Evolutionary conservation across 2,113 vertebrate species (phyloP).

Genomic region (Rhabdomys dilectus): DNA sequence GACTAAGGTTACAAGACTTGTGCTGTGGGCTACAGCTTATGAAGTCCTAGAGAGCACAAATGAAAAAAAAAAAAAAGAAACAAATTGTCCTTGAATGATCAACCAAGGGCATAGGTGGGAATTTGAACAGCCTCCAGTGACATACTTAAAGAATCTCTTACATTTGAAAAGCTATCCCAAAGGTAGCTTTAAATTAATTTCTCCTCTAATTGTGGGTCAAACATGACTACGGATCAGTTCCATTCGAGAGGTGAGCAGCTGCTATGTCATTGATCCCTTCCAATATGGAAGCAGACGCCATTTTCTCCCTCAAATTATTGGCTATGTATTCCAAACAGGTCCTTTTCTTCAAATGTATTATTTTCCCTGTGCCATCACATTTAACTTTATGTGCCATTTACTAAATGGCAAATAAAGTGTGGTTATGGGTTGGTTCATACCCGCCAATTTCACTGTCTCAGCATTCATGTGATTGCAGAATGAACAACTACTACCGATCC

Average conservation of each 20-base stretch:
- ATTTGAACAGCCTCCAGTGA: neutral
- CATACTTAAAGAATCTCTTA: slow-evolving; percentile 18
- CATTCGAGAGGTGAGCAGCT: neutral
- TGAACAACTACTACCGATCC: neutral
- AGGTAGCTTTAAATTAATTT: neutral
- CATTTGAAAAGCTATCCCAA: neutral
- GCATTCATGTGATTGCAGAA: neutral
- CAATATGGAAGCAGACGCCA: neutral
- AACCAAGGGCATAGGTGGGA: neutral
- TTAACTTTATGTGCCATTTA: too few species aligned
- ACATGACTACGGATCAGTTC: neutral
- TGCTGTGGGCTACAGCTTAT: neutral
- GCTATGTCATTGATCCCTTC: neutral
- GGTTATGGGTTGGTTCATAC: neutral
- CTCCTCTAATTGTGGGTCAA: neutral
- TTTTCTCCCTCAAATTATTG: neutral
- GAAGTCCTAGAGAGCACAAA: slow-evolving; percentile 10
- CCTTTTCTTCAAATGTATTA: neutral
- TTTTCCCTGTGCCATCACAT: neutral
- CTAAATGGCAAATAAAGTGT: neutral
- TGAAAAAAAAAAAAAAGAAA: neutral
- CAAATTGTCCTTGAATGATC: neutral
- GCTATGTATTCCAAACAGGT: neutral
- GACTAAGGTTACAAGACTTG: neutral
- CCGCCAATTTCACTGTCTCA: neutral